A percentile compares a stretch with the other conserved stretches of the same genome.
Evolutionary conservation across 2,797 vertebrate genomes (phyloP).

Genomic region (Poeciliopsis turneri): DNA sequence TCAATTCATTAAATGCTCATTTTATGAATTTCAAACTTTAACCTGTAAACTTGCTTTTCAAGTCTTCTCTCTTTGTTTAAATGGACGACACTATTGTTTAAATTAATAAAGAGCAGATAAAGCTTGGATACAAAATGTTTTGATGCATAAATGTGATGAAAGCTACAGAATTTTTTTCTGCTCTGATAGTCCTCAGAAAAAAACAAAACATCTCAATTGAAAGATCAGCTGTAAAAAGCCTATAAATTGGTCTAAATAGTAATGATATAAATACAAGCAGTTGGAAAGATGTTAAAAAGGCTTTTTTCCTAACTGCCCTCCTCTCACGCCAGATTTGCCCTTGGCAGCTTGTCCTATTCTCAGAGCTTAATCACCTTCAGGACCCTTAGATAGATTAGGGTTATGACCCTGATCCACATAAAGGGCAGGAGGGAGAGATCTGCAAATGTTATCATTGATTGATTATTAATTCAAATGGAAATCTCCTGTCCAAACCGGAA

Average conservation of each 20-base stretch:
- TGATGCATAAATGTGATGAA: not conserved
- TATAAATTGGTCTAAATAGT: not conserved
- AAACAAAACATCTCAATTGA: not conserved
- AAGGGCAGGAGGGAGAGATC: slow-evolving; percentile 69
- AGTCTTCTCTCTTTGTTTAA: not conserved
- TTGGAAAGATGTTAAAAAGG: slow-evolving; percentile 1
- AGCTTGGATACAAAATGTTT: not conserved
- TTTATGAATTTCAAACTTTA: not conserved
- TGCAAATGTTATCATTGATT: slow-evolving; percentile 89
- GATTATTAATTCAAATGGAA: slow-evolving; percentile 83
- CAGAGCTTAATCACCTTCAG: slow-evolving; percentile 82
- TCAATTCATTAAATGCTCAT: not conserved
- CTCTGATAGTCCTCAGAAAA: not conserved
- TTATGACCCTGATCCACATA: slow-evolving; percentile 82
- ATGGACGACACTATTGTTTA: not conserved
- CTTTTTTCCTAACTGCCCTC: slow-evolving; percentile 29
- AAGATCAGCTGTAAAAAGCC: not conserved
- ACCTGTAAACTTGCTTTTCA: not conserved
- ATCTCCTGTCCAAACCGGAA: slow-evolving; percentile 52
- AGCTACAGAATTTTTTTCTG: not conserved
- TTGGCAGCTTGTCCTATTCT: slow-evolving; percentile 82
- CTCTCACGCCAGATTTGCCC: slow-evolving; percentile 78
- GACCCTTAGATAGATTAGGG: slow-evolving; percentile 86
- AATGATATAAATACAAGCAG: not conserved
- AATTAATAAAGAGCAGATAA: not conserved